Conservation (phyloP, 2,113 vertebrate genomes). For the Vidua macroura region DNA sequence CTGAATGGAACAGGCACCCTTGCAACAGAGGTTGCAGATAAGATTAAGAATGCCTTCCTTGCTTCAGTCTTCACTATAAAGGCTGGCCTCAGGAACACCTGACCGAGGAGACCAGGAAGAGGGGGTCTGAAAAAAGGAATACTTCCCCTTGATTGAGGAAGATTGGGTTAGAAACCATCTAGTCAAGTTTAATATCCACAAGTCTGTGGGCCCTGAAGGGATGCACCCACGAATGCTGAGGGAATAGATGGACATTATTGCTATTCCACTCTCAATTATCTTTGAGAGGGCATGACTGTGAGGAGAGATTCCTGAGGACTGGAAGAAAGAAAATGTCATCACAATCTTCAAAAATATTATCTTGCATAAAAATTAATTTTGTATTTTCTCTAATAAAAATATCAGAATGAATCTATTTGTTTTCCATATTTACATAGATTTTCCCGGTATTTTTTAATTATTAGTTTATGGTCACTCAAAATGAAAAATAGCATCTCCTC, state of each 20-base stretch:
- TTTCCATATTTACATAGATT: constrained; percentile 3
- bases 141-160: background rate
- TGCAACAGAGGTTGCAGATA: background rate
- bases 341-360: background rate
- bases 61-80: background rate
- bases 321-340: background rate
- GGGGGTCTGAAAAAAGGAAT: background rate
- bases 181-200: background rate
- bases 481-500: background rate
- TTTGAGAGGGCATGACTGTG: background rate
- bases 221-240: background rate
- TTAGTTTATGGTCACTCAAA: background rate
- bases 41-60: background rate
- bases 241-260: background rate
- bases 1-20: background rate
- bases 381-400: background rate
- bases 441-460: background rate
- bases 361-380: constrained; percentile 20
- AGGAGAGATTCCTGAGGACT: background rate
- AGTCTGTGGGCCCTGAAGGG: background rate
- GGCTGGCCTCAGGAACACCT: background rate
- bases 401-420: background rate
- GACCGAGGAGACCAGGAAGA: background rate
- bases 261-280: background rate
- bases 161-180: background rate